phyloP scores from a whole-genome alignment of 92 coral and sea anemone genomes.

The Zoanthus sansibaricus region DNA sequence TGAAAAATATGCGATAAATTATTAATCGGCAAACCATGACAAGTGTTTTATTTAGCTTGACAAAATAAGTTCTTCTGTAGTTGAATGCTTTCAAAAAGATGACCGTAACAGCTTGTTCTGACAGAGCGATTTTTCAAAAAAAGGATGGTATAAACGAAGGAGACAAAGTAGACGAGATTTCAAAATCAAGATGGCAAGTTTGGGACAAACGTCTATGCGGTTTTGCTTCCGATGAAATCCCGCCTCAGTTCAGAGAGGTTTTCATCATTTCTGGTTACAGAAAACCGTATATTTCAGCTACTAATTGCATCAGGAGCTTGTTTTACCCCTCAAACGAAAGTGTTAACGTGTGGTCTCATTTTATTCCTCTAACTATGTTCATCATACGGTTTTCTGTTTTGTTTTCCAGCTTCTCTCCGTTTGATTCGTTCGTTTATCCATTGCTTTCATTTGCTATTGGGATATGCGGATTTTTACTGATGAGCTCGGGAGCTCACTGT shows the following conservation, averaged over 20 bases:
- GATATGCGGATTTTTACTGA: constrained; percentile 90
- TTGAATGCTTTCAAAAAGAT: background rate
- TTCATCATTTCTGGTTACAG: constrained; percentile 88
- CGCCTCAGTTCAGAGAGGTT: constrained; percentile 92
- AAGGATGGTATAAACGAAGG: background rate
- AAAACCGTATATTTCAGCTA: constrained; percentile 86
- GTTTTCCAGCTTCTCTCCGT: constrained; percentile 63
- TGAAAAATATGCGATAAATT: background rate
- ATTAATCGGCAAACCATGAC: constrained; percentile 1
- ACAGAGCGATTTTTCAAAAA: background rate
- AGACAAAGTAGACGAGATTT: background rate
- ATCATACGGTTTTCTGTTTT: constrained; percentile 68
- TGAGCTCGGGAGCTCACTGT: constrained; percentile 98
- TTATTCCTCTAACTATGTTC: constrained; percentile 85
- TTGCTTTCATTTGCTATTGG: constrained; percentile 89
- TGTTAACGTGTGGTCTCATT: constrained; percentile 96
- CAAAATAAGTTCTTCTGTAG: background rate
- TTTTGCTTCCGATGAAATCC: constrained; percentile 79
- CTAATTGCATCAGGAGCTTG: constrained; percentile 87
- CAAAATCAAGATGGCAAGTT: background rate
- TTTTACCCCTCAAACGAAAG: constrained; percentile 87
- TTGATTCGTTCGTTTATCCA: constrained; percentile 83
- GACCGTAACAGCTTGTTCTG: constrained; percentile 13
- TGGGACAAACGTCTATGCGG: constrained; percentile 53
- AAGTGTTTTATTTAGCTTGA: background rate